Percentiles rank a stretch among this genome's conserved stretches.
Evolutionary conservation across 1,140 invertebrate genomes (phyloP).

Genomic region (Zelostemma sp.): DNA sequence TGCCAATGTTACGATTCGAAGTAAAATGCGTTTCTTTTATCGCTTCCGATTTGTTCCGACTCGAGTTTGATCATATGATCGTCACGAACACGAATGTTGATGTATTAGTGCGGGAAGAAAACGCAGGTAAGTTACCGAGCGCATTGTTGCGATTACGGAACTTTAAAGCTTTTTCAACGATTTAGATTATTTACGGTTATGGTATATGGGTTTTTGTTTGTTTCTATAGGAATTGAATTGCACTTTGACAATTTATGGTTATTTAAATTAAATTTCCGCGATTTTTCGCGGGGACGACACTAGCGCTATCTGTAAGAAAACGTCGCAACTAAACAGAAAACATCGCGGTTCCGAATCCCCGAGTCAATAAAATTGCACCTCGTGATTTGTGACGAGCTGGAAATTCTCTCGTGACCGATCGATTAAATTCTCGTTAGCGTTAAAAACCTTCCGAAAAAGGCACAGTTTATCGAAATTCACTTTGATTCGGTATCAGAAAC

Average conservation of each 20-base stretch:
- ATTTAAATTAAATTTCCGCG: not conserved
- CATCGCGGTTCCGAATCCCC: not conserved
- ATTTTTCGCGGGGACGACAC: not conserved
- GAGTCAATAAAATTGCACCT: slow-evolving; percentile 5
- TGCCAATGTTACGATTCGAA: slow-evolving; percentile 11
- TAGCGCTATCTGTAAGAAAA: not conserved
- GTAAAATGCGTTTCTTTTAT: slow-evolving; percentile 16
- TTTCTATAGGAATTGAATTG: no score
- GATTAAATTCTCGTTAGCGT: slow-evolving; percentile 16
- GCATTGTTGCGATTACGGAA: no score
- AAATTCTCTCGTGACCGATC: slow-evolving; percentile 29
- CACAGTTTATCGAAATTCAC: not conserved
- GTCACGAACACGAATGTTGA: slow-evolving; percentile 7
- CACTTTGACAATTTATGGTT: not conserved
- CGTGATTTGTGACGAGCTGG: slow-evolving; percentile 29
- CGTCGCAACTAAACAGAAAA: not conserved
- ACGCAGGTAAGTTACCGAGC: no score
- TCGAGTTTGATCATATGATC: not conserved
- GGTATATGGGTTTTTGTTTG: no score
- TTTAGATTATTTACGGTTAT: no score
- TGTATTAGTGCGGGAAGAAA: no score
- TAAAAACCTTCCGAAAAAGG: not conserved
- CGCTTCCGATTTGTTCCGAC: slow-evolving; percentile 11
- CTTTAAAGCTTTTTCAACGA: no score
- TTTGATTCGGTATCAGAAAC: no score